These are phyloP conservation scores for Dipodomys merriami DNA, from an alignment of 2,113 vertebrate species.

Conservation along the genomic window DNA sequence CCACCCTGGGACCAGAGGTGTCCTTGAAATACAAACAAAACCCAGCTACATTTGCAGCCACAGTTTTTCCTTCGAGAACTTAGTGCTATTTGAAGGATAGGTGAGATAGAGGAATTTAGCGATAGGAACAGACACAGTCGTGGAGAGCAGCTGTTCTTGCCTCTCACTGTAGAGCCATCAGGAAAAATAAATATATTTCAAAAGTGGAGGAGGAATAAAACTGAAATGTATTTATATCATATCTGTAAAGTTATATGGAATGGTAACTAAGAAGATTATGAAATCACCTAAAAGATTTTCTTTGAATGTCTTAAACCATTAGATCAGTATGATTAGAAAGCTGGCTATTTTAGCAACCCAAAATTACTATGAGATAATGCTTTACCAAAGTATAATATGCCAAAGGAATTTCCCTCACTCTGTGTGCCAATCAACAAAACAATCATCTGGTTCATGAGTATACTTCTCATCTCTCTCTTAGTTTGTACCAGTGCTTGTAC, in stretches of 20 bases:
- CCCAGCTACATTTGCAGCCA: background rate
- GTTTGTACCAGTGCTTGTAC: background rate
- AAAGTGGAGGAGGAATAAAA: constrained; percentile 19
- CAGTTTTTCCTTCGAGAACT: background rate
- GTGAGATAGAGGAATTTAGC: constrained; percentile 6
- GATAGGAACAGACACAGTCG: background rate
- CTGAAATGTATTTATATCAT: background rate
- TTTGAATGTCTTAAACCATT: constrained; percentile 12
- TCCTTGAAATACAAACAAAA: constrained; percentile 40
- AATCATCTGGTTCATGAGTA: background rate
- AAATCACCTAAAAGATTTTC: constrained; percentile 12
- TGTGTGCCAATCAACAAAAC: background rate
- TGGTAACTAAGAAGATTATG: background rate
- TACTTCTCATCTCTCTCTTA: background rate
- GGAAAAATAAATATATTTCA: constrained; percentile 64
- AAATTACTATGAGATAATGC: background rate
- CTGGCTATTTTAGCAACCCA: background rate
- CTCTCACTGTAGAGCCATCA: constrained; percentile 40
- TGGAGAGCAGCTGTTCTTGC: constrained; percentile 41
- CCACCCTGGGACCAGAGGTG: background rate
- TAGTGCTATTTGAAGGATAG: background rate
- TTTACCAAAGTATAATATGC: constrained; percentile 24
- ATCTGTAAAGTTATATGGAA: constrained; percentile 6
- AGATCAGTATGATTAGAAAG: constrained; percentile 15
- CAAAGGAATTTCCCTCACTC: background rate